Percentiles rank a stretch among this genome's conserved stretches.
These are phyloP conservation scores for Lasioglossum lativentre DNA, from an alignment of 2,888 invertebrate species.

Conservation along the genomic window DNA sequence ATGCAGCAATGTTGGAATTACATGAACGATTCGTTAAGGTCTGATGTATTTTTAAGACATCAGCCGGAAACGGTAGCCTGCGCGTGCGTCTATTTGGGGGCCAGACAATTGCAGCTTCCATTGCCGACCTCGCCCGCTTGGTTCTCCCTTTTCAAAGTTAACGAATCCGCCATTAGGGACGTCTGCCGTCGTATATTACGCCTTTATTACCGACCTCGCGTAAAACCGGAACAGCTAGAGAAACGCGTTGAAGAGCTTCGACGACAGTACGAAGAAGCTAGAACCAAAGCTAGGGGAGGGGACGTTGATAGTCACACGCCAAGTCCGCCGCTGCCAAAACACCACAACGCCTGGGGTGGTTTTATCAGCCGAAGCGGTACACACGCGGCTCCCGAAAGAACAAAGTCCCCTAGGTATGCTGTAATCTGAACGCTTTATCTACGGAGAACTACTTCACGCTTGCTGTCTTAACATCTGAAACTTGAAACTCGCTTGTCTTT, in stretches of 20 bases:
- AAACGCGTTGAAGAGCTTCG: slow-evolving; percentile 90
- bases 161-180: slow-evolving; percentile 93
- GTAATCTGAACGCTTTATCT: neutral
- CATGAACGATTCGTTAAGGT: slow-evolving; percentile 99
- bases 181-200: slow-evolving; percentile 93
- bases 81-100: slow-evolving; percentile 99
- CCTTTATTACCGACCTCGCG: slow-evolving; percentile 93
- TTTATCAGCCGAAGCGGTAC: slow-evolving; percentile 87
- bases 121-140: slow-evolving; percentile 95
- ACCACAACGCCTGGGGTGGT: slow-evolving; percentile 89
- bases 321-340: slow-evolving; percentile 85
- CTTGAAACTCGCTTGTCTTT: neutral
- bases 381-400: slow-evolving; percentile 80
- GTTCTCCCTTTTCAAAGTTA: slow-evolving; percentile 94
- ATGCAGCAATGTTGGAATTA: slow-evolving; percentile 99
- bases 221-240: slow-evolving; percentile 90
- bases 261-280: slow-evolving; percentile 89
- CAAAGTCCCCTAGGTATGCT: slow-evolving; percentile 81
- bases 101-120: slow-evolving; percentile 93
- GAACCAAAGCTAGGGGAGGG: slow-evolving; percentile 86
- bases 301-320: slow-evolving; percentile 86
- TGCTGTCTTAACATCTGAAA: neutral
- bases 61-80: slow-evolving; percentile 99
- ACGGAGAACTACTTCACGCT: neutral
- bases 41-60: slow-evolving; percentile 98